Evolutionary conservation across 2,888 invertebrate genomes (phyloP).

Genomic region (Venustoraphidia nigricollis): DNA sequence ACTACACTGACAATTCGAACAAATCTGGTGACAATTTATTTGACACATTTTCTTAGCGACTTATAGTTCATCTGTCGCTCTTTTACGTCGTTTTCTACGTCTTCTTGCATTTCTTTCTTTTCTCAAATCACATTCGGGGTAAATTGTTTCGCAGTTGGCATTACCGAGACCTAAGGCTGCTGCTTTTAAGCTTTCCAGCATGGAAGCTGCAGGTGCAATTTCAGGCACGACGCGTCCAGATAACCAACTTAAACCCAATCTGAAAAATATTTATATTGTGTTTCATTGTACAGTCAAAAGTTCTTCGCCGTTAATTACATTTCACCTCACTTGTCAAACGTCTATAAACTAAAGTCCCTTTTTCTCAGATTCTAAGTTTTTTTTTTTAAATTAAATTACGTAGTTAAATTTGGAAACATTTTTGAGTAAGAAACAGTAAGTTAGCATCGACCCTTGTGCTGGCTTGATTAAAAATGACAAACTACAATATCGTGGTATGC

Average conservation of each 20-base stretch:
- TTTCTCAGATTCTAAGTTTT: not conserved
- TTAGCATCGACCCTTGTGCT: no score
- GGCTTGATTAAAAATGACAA: no score
- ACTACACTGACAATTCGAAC: no score
- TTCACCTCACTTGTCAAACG: no score
- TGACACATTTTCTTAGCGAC: no score
- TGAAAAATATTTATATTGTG: constrained; percentile 23
- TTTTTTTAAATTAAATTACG: not conserved
- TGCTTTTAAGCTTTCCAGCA: constrained; percentile 46
- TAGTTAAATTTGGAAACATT: not conserved
- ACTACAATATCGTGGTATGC: no score
- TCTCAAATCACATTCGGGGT: constrained; percentile 36
- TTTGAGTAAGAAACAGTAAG: no score
- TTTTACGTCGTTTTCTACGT: constrained; percentile 16
- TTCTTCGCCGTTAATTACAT: no score
- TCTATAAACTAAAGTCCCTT: no score
- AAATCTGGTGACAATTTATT: no score
- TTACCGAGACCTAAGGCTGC: constrained; percentile 51
- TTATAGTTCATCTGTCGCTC: not conserved
- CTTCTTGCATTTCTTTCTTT: constrained; percentile 24
- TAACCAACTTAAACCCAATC: constrained; percentile 63
- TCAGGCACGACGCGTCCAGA: constrained; percentile 34
- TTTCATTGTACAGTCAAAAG: no score
- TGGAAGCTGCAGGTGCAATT: constrained; percentile 28
- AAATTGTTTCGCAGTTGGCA: constrained; percentile 44